A percentile compares a stretch with the other conserved stretches of the same genome.
Evolutionary conservation across 1,140 invertebrate species (phyloP).

Genomic region (Pollicipes pollicipes): DNA sequence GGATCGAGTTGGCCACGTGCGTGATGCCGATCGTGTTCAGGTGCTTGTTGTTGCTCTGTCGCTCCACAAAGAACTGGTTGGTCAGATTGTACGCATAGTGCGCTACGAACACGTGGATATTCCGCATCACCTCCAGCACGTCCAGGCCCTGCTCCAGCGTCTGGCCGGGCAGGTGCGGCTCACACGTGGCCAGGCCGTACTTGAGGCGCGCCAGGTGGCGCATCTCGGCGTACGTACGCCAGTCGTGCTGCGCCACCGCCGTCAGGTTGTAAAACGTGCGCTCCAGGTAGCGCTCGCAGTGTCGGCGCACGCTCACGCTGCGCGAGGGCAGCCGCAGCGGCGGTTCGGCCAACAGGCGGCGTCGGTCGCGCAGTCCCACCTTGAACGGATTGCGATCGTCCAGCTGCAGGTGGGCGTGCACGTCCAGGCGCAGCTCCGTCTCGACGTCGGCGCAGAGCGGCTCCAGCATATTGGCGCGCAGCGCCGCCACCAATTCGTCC

Average conservation of each 20-base stretch:
- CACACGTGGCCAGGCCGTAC: conserved; percentile 58
- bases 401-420: conserved; percentile 73
- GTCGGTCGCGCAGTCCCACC: conserved; percentile 33
- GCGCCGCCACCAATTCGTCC: conserved; percentile 22
- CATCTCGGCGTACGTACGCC: conserved; percentile 95
- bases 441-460: conserved; percentile 72
- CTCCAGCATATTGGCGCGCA: conserved; percentile 34
- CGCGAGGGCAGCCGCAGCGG: conserved; percentile 29
- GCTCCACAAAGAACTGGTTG: conserved; percentile 91
- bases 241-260: conserved; percentile 90
- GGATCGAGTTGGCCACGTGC: conserved; percentile 91
- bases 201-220: conserved; percentile 73
- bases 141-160: conserved; percentile 90
- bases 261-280: conserved; percentile 94
- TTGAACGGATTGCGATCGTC: conserved; percentile 58
- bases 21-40: conserved; percentile 89
- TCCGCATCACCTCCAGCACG: conserved; percentile 92
- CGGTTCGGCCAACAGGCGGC: conserved; percentile 34
- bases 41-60: conserved; percentile 78
- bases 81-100: conserved; percentile 92
- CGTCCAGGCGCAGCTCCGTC: conserved; percentile 71
- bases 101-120: conserved; percentile 87
- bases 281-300: conserved; percentile 81
- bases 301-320: conserved; percentile 24
- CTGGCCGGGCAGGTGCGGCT: conserved; percentile 87